A percentile compares a stretch with the other conserved stretches of the same genome.
These are phyloP conservation scores for Rallus crepitans DNA, from an alignment of 2,797 vertebrate species.

Conservation along the genomic window DNA sequence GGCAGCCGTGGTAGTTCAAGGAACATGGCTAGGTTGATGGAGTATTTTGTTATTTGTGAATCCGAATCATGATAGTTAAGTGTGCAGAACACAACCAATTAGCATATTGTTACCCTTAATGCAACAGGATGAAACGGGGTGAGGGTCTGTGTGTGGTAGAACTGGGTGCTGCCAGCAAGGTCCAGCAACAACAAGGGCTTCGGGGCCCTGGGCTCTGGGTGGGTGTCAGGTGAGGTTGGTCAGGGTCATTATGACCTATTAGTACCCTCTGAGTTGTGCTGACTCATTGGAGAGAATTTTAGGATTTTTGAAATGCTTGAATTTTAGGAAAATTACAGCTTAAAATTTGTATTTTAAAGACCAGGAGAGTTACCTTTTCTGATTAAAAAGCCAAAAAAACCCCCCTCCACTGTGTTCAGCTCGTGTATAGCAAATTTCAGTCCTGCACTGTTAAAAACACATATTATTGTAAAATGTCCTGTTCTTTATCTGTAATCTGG, in stretches of 20 bases:
- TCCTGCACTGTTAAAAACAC: not conserved
- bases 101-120: too few relatives aligned
- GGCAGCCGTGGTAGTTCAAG: too few relatives aligned
- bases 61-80: too few relatives aligned
- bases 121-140: not conserved
- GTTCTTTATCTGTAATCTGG: not conserved
- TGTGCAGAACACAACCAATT: too few relatives aligned
- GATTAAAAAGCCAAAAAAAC: not conserved
- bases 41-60: too few relatives aligned
- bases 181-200: not conserved
- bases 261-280: not conserved
- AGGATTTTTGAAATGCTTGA: not conserved
- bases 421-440: not conserved
- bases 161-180: not conserved
- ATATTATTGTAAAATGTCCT: not conserved
- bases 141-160: not conserved
- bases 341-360: not conserved
- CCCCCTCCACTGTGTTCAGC: fast-evolving
- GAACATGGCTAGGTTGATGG: too few relatives aligned
- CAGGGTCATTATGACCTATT: not conserved
- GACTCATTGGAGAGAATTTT: not conserved
- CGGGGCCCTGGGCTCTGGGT: too few relatives aligned
- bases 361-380: not conserved
- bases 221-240: not conserved
- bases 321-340: not conserved